phyloP scores from a whole-genome alignment of 2,113 vertebrate genomes.

The Argyrosomus japonicus region DNA sequence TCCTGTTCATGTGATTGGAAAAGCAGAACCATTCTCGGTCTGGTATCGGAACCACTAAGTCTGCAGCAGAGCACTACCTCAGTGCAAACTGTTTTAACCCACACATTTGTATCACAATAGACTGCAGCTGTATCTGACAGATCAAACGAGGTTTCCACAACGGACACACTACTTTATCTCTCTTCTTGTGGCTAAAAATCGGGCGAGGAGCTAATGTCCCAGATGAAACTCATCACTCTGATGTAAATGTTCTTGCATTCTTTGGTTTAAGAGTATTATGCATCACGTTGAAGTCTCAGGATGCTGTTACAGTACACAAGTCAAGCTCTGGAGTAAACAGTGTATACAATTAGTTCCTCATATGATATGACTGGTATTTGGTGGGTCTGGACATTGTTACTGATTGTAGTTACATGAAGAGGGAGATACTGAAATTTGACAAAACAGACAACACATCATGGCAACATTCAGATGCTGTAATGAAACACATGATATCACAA shows the following conservation, averaged over 20 bases:
- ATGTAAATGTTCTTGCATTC: conserved; percentile 54
- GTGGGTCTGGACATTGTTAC: conserved; percentile 42
- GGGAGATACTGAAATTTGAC: conserved; percentile 18
- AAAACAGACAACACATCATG: conserved; percentile 22
- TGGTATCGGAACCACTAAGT: conserved; percentile 38
- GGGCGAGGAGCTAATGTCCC: conserved; percentile 18
- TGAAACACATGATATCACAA: conserved; percentile 25
- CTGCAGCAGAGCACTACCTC: conserved; percentile 56
- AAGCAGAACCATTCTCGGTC: conserved; percentile 62
- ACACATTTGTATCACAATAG: conserved; percentile 50
- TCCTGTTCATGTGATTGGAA: conserved; percentile 61
- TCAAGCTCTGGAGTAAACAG: conserved; percentile 34
- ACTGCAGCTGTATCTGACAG: conserved; percentile 55
- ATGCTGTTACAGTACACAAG: conserved; percentile 26
- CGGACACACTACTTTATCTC: conserved; percentile 55
- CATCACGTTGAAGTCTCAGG: conserved; percentile 22
- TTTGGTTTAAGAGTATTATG: conserved; percentile 56
- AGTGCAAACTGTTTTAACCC: conserved; percentile 44
- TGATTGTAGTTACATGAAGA: conserved; percentile 10
- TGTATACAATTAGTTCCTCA: conserved; percentile 30
- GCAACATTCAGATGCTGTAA: conserved; percentile 13
- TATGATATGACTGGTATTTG: conserved; percentile 29
- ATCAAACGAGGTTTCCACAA: conserved; percentile 52
- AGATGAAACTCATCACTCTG: conserved; percentile 63
- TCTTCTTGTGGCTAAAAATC: conserved; percentile 54